Evolutionary conservation across 1,140 invertebrate species (phyloP).

Genomic region (Achroia grisella): DNA sequence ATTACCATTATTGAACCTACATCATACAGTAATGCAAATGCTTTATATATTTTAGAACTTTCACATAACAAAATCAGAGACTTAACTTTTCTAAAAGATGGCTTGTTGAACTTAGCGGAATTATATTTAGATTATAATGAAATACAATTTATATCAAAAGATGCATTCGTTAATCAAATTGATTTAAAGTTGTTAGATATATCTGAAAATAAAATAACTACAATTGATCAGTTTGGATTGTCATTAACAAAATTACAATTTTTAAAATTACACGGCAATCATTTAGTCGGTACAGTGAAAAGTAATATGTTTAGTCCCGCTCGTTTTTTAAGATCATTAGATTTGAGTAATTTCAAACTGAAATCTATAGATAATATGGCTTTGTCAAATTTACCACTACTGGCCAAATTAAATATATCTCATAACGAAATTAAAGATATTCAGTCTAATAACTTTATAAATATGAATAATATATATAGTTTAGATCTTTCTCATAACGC

Average conservation of each 20-base stretch:
- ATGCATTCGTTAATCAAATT: conserved; percentile 30
- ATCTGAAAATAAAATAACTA: conserved; percentile 37
- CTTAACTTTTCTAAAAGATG: conserved; percentile 32
- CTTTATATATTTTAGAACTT: conserved; percentile 33
- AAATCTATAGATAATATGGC: conserved; percentile 35
- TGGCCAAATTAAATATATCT: conserved; percentile 47
- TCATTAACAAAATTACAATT: conserved; percentile 45
- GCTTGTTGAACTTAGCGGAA: conserved; percentile 32
- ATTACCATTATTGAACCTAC: conserved; percentile 12
- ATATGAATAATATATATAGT: conserved; percentile 39
- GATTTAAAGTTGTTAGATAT: conserved; percentile 38
- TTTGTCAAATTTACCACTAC: conserved; percentile 36
- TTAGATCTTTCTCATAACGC: conserved; percentile 48
- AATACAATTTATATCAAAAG: conserved; percentile 16
- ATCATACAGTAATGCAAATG: conserved; percentile 18
- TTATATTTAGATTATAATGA: conserved; percentile 42
- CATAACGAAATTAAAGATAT: conserved; percentile 41
- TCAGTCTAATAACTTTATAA: conserved; percentile 33
- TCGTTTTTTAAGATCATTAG: conserved; percentile 37
- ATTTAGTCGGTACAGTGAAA: conserved; percentile 26
- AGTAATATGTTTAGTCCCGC: conserved; percentile 39
- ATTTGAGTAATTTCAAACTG: conserved; percentile 42
- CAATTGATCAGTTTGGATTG: conserved; percentile 32
- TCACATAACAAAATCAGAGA: conserved; percentile 35
- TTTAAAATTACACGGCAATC: conserved; percentile 41